Conservation (phyloP, 1,140 invertebrate genomes). For the Dysdera silvatica region DNA sequence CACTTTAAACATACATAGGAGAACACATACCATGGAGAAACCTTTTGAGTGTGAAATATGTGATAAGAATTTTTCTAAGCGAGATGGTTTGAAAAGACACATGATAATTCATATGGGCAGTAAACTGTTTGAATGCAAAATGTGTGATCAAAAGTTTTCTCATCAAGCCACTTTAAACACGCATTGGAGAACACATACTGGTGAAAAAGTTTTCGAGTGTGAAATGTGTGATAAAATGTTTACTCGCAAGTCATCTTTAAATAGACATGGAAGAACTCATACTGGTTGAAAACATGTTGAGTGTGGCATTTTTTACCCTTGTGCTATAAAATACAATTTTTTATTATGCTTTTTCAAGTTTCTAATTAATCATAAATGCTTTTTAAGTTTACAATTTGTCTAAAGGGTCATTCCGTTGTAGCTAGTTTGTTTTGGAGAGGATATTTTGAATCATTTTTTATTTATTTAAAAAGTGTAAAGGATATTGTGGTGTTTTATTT, state of each 20-base stretch:
- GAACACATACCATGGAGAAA: conserved; percentile 91
- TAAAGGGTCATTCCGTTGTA: too few species aligned
- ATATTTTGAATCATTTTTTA: too few species aligned
- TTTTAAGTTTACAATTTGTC: too few species aligned
- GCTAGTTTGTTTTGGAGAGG: too few species aligned
- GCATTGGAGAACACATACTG: conserved; percentile 93
- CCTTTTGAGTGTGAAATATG: conserved; percentile 93
- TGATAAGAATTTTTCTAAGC: conserved; percentile 44
- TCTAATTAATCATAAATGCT: too few species aligned
- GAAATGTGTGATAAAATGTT: conserved; percentile 64
- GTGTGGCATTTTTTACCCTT: too few species aligned
- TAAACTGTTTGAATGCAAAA: conserved; percentile 43
- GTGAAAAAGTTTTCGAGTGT: conserved; percentile 92
- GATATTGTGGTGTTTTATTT: too few species aligned
- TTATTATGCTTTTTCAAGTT: too few species aligned
- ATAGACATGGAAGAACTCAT: neutral
- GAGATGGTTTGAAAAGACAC: conserved; percentile 1
- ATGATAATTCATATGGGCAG: neutral
- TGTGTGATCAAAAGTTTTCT: conserved; percentile 93
- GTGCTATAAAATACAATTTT: too few species aligned
- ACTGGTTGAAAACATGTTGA: neutral
- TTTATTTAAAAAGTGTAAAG: too few species aligned
- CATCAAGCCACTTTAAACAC: conserved; percentile 99
- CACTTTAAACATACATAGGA: conserved; percentile 89
- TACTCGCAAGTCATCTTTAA: conserved; percentile 8